A percentile compares a stretch with the other conserved stretches of the same genome.
phyloP scores from a whole-genome alignment of 1,140 invertebrate species.

The Carposina sasakii region DNA sequence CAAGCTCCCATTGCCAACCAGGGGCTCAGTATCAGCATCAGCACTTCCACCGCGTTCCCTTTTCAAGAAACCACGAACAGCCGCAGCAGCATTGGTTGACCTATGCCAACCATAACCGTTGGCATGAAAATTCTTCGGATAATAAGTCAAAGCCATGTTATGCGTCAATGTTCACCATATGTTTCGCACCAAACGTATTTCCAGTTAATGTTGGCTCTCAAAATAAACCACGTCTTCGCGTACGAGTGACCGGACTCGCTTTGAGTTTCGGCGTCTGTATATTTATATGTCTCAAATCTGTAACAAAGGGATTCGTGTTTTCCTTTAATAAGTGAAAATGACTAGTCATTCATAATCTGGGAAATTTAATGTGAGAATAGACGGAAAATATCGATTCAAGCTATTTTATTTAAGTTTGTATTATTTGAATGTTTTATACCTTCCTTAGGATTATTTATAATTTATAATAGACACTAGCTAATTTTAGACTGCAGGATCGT shows the following conservation, averaged over 20 bases:
- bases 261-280: too few relatives aligned
- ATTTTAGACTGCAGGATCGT: too few relatives aligned
- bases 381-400: too few relatives aligned
- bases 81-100: slow-evolving; percentile 32
- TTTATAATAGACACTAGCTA: too few relatives aligned
- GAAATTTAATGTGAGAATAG: too few relatives aligned
- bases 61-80: slow-evolving; percentile 49
- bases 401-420: too few relatives aligned
- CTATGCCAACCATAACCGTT: slow-evolving; percentile 65
- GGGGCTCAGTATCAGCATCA: slow-evolving; percentile 13
- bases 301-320: slow-evolving; percentile 20
- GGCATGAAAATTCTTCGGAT: slow-evolving; percentile 61
- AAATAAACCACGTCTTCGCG: slow-evolving; percentile 22
- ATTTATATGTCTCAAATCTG: too few relatives aligned
- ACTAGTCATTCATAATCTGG: too few relatives aligned
- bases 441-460: too few relatives aligned
- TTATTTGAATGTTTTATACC: too few relatives aligned
- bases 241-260: slow-evolving; percentile 11
- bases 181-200: neutral
- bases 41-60: slow-evolving; percentile 39
- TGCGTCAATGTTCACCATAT: neutral
- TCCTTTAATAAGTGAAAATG: too few relatives aligned
- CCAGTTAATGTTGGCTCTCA: slow-evolving; percentile 13
- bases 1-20: slow-evolving; percentile 43
- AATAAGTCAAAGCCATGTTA: slow-evolving; percentile 34